phyloP scores from a whole-genome alignment of 1,140 invertebrate species.

The Drosophila rhopaloa region DNA sequence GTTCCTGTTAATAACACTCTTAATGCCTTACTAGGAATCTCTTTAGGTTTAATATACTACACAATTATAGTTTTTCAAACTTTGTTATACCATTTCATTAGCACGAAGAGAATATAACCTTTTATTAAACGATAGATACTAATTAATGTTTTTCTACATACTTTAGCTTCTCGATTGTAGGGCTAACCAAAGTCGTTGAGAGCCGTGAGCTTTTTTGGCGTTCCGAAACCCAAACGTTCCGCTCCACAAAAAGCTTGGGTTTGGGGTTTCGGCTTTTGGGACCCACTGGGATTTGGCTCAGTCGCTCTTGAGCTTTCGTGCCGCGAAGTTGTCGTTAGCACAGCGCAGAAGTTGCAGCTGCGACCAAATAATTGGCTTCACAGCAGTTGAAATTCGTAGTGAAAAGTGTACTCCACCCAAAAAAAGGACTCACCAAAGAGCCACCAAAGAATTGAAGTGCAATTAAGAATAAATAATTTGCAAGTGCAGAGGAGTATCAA shows the following conservation, averaged over 20 bases:
- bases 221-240: slow-evolving; percentile 5
- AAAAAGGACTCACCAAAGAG: slow-evolving; percentile 29
- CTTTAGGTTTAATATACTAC: no score
- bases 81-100: no score
- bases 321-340: slow-evolving; percentile 64
- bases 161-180: no score
- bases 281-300: slow-evolving; percentile 28
- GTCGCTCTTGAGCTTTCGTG: slow-evolving; percentile 69
- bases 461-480: slow-evolving; percentile 11
- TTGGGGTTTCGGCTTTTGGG: slow-evolving; percentile 2
- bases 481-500: not conserved
- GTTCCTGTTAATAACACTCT: no score
- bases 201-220: slow-evolving; percentile 10
- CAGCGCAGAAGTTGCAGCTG: slow-evolving; percentile 23
- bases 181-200: not conserved
- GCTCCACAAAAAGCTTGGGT: slow-evolving; percentile 16
- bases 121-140: no score
- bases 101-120: no score
- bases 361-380: slow-evolving; percentile 65
- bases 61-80: no score
- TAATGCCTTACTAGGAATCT: no score
- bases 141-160: no score
- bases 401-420: slow-evolving; percentile 28
- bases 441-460: slow-evolving; percentile 23
- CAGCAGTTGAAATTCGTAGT: slow-evolving; percentile 57